Evolutionary conservation across 1,140 invertebrate species (phyloP).

Genomic region (Drosophila yakuba): DNA sequence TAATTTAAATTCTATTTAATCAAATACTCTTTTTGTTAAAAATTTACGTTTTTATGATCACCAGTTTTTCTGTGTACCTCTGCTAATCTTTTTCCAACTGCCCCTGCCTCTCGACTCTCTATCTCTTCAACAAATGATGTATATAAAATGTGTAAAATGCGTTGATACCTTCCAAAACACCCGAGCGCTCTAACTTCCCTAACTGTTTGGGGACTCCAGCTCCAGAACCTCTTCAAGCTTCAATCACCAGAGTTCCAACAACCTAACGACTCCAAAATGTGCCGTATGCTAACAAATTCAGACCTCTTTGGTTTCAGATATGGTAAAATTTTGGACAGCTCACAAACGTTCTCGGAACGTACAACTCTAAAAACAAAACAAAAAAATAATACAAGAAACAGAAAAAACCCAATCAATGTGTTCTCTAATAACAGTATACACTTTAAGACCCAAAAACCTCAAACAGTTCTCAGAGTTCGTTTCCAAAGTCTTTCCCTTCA

Average conservation of each 20-base stretch:
- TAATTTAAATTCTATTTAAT: no score
- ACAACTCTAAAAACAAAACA: conserved; percentile 37
- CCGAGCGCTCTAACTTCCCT: conserved; percentile 34
- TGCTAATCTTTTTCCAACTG: conserved; percentile 9
- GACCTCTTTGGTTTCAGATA: conserved; percentile 81
- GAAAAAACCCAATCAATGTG: conserved; percentile 35
- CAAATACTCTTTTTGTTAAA: not conserved
- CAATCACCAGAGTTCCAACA: conserved; percentile 55
- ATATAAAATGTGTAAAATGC: conserved; percentile 46
- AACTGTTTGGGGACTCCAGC: conserved; percentile 20
- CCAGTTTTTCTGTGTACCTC: conserved; percentile 12
- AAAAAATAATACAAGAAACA: conserved; percentile 15
- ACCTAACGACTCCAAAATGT: conserved; percentile 48
- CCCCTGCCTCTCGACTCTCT: conserved; percentile 18
- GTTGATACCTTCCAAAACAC: conserved; percentile 32
- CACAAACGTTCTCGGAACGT: conserved; percentile 49
- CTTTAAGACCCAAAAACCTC: conserved; percentile 44
- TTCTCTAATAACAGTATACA: conserved; percentile 47
- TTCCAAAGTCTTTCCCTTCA: conserved; percentile 46
- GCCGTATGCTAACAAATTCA: conserved; percentile 79
- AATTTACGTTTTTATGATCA: not conserved
- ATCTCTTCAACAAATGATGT: conserved; percentile 31
- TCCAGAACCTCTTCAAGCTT: conserved; percentile 36
- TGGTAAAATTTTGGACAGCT: conserved; percentile 77
- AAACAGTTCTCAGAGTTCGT: conserved; percentile 53